Evolutionary conservation across 2,113 vertebrate genomes (phyloP), one percentile per base, ranked within the genome.

Genomic region (Steatornis caripensis): DNA sequence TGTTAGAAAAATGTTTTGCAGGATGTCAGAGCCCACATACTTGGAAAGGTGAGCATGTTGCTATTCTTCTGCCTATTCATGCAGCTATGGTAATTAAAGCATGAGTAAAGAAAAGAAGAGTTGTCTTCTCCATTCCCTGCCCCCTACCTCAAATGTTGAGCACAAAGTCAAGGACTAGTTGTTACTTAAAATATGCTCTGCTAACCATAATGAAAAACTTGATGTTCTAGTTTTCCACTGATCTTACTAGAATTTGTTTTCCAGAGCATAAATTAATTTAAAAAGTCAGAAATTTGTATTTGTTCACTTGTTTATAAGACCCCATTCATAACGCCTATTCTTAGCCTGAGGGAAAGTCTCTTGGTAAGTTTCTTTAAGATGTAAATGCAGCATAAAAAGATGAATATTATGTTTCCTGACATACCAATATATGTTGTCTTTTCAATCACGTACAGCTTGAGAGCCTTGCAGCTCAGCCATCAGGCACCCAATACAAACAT

Each of bases 331-430:
- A 43, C 79, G 48, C 62, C 58, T 89, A 86, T 48, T 69, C 20
- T 62, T 60, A 61, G 81, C 66, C 60, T 46, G 17, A 82, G 45
- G 53, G 32, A 76, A 55, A 21, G 6, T 79, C 45, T 87, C 37
- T 14, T 55, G 36, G 45, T 60, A 89, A 80, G 46, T 55, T 82
- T 55, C 55, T 48, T n/a, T 74, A 66, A 77, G 34, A 84, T 30
- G 17, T 64, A 91, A 94, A 87, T n/a, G 54, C 95, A 89, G 43
- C 17, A 64, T 60, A 80, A 92, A 90, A 86, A 77, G 37, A 83
- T 65, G 39, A 58, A 88, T 90, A 58, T 72, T 48, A 96, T 96
- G 69, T 86, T 71, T 89, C 65, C 65, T 84, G 85, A 95, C 93
- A 88, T 51, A 84, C 51, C 20, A 72, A 74, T 87, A 76, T 57